Conservation (phyloP, 2,888 invertebrate species). For the Drosophila robusta region DNA sequence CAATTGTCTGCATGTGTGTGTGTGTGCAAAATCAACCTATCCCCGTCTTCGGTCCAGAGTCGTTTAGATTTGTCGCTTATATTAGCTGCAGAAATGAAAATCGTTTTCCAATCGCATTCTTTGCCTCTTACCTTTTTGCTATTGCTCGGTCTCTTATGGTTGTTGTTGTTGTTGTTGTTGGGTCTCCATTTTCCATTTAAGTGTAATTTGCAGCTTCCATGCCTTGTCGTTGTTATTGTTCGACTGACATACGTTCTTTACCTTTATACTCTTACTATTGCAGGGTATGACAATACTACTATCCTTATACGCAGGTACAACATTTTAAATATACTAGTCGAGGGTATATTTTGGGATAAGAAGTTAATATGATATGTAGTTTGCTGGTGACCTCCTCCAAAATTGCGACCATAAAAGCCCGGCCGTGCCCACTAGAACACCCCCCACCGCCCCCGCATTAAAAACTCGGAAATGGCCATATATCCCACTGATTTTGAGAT, state of each 20-base stretch:
- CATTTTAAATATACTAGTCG: no score
- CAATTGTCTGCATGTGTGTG: constrained; percentile 65
- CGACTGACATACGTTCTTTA: constrained; percentile 49
- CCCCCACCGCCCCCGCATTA: no score
- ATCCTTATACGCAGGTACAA: no score
- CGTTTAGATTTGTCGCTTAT: constrained; percentile 73
- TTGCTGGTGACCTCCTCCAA: no score
- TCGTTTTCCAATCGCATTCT: constrained; percentile 77
- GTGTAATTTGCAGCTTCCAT: constrained; percentile 72
- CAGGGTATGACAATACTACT: neutral
- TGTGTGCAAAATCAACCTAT: constrained; percentile 3
- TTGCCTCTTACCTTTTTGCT: constrained; percentile 67
- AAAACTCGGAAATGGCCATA: no score
- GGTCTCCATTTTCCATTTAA: constrained; percentile 46
- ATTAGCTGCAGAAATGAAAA: constrained; percentile 81
- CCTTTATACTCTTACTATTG: constrained; percentile 14
- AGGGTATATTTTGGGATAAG: no score
- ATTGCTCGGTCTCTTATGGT: constrained; percentile 6
- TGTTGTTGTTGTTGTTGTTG: constrained; percentile 28
- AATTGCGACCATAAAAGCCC: no score
- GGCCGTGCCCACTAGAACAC: no score
- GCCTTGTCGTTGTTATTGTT: constrained; percentile 59
- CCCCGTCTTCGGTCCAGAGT: constrained; percentile 18
- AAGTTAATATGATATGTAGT: no score
- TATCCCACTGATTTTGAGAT: no score